Base-by-base conservation (phyloP, 2,797 vertebrate genomes). In the Enteromius radiatus region DNA sequence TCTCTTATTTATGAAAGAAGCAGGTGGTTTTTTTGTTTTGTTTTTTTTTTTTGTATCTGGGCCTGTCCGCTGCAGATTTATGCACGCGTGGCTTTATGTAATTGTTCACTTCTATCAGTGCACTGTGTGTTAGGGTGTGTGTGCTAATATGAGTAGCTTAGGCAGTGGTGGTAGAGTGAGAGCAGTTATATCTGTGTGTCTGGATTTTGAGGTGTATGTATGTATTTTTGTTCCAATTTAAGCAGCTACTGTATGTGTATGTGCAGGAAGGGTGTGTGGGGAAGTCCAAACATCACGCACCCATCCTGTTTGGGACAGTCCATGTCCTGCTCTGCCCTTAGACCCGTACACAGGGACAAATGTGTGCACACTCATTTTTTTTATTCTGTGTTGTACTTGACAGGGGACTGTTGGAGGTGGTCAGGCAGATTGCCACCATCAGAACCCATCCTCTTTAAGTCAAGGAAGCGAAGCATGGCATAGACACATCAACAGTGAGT, bases 251-350 rank as follows among this genome's bases (percentile, higher is more conserved):
- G 91, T 92, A 77, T 89, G 88, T 88, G 87, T 63, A 71, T 73
- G 64, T 28, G 89, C 94, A 94, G 94, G 94, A 96, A 95, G 94
- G 94, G 95, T 76, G 95, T 93, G 93, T 91, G 92, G 94, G 94
- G 94, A 95, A 94, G 93, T 93, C 92, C 89, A 94, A 93, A 95
- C 92, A 94, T 90, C 84, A 84, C 91, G 87, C 93, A 86, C 94
- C 94, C 94, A 94, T 95, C 94, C 94, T 95, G 94, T 95, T 95
- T 95, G 93, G 93, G 93, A 95, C 93, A 92, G 90, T 92, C 86
- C 78, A 79, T 91, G 90, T 94, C 93, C 93, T 91, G 92, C 87
- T 89, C 89, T 93, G 89, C 90, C 92, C 90, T 91, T 92, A 92
- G 91, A 89, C 87, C 90, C 80, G 26, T 69, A 68, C 49, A 80